Conservation (phyloP, 2,888 invertebrate genomes). For the Drosophila mimetica region DNA sequence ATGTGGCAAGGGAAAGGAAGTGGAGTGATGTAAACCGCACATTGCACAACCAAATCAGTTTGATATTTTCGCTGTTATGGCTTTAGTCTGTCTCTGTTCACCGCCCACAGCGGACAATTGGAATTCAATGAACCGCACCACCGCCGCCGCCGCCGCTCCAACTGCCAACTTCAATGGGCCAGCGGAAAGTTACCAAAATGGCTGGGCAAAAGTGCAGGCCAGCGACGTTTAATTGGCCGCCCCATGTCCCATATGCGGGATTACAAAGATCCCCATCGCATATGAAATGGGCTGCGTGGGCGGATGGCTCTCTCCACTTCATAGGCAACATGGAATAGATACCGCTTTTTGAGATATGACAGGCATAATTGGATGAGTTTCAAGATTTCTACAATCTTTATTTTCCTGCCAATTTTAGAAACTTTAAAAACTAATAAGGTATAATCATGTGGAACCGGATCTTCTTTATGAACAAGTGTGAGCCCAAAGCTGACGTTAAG, state of each 20-base stretch:
- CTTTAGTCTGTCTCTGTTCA: conserved; percentile 15
- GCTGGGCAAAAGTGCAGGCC: conserved; percentile 25
- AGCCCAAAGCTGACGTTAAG: conserved; percentile 6
- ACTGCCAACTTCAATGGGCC: conserved; percentile 2
- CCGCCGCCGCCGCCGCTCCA: conserved; percentile 3
- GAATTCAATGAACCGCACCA: conserved; percentile 42
- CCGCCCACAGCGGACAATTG: conserved; percentile 46
- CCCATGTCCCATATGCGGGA: conserved; percentile 9
- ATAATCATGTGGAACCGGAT: conserved; percentile 9
- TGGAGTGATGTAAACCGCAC: conserved; percentile 29
- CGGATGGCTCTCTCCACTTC: neutral
- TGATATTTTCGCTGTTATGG: conserved; percentile 24
- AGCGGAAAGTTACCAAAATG: conserved; percentile 34
- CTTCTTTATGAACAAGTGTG: neutral
- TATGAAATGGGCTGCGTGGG: conserved; percentile 11
- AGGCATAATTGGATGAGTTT: neutral
- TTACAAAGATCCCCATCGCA: neutral
- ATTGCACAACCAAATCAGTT: conserved; percentile 33
- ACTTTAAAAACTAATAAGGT: neutral
- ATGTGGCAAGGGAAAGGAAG: conserved; percentile 15
- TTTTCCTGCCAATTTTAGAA: neutral
- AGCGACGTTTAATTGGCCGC: conserved; percentile 27
- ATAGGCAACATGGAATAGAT: neutral
- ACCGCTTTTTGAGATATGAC: neutral
- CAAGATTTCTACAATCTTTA: neutral